Evolutionary conservation across 2,888 invertebrate species (phyloP), one percentile per base, ranked within the genome.

Genomic region (Bombylius discolor): DNA sequence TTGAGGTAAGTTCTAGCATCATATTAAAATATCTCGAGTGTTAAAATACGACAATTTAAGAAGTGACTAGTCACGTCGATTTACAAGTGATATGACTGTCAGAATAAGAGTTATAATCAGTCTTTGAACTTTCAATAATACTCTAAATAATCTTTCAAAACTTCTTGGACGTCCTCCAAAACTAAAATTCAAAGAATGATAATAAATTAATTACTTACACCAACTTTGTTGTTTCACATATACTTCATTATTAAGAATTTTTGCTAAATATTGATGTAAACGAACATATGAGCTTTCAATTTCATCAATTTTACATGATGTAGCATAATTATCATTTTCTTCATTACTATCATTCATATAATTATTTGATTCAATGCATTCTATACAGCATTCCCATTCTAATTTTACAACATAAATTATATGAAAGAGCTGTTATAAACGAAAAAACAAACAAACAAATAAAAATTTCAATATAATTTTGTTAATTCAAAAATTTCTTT

Each of bases 271-370:
- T 47, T 68, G 68, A 60, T 74, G 73, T 50, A 70, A 71, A 14
- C 68, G 67, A 49, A 72, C 68, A 54, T 74, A 75, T 4, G 72
- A 70, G 12, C 59, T 23, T 58, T 73, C 73, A 48, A 73, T 14
- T 11, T n/a, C 14, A 14, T 45, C 14, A 6, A 44, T 14, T 9
- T n/a, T 23, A 34, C 11, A 51, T 13, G 32, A 32, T 51, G 50
- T 32, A 7, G 23, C 34, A 44, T 49, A 33, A 36, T 56, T n/a
- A 34, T 13, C 11, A 49, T 23, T 42, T n/a, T 48, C 48, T 12
- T n/a, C 39, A 11, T 32, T 48, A 42, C 39, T 47, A 8, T 39
- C 36, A 13, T 31, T n/a, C 1, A 11, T 12, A 39, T 5, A 9
- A 4, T 32, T 13, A 13, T 42, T 13, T 33, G 6, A 8, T 55